phyloP scores from a whole-genome alignment of 2,888 invertebrate genomes.

The Agonopterix heracliana region DNA sequence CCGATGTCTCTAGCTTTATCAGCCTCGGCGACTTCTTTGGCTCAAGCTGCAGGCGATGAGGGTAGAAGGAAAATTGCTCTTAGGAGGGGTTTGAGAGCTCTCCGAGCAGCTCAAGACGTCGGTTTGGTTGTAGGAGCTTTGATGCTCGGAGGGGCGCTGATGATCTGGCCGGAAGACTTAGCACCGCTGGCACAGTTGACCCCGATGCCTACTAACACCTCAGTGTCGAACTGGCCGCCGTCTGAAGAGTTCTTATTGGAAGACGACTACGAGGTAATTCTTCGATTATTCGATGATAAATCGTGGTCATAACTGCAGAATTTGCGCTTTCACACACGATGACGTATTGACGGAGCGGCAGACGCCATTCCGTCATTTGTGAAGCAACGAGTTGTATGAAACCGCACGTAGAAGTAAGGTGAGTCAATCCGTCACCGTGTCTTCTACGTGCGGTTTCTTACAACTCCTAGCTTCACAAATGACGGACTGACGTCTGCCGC shows the following conservation, averaged over 20 bases:
- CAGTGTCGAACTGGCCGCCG: slow-evolving; percentile 57
- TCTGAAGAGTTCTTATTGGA: slow-evolving; percentile 73
- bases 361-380: too few species aligned
- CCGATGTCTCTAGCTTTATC: slow-evolving; percentile 76
- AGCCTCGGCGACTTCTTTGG: slow-evolving; percentile 74
- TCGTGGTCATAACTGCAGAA: not conserved
- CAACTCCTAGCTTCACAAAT: too few species aligned
- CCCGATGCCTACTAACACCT: slow-evolving; percentile 48
- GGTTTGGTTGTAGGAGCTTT: slow-evolving; percentile 61
- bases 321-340: too few species aligned
- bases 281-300: not conserved
- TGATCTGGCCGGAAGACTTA: slow-evolving; percentile 64
- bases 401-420: too few species aligned
- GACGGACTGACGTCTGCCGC: too few species aligned
- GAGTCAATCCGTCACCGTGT: too few species aligned
- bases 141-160: slow-evolving; percentile 62
- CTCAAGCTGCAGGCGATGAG: slow-evolving; percentile 72
- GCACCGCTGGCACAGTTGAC: slow-evolving; percentile 57
- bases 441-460: too few species aligned
- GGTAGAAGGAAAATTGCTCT: slow-evolving; percentile 51
- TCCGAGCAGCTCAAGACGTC: slow-evolving; percentile 63
- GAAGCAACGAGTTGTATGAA: too few species aligned
- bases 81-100: slow-evolving; percentile 55
- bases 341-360: too few species aligned
- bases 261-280: slow-evolving; percentile 72